phyloP scores from a whole-genome alignment of 2,888 invertebrate genomes.

The Poecilobothrus nobilitatus region DNA sequence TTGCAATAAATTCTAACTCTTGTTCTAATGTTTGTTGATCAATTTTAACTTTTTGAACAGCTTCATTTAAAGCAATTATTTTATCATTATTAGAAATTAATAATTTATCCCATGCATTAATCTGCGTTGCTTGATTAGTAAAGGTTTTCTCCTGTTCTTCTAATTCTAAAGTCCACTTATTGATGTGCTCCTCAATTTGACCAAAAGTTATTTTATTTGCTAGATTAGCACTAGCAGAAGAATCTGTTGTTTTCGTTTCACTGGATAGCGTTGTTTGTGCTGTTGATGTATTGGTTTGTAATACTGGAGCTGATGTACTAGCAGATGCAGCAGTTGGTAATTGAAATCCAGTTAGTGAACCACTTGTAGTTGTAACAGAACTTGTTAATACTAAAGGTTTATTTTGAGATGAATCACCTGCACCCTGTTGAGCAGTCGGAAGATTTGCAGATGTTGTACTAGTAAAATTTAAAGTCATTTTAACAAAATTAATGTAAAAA shows the following conservation, averaged over 20 bases:
- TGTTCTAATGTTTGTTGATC: constrained; percentile 86
- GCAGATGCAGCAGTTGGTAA: not conserved
- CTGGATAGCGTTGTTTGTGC: not conserved
- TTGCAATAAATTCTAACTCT: constrained; percentile 85
- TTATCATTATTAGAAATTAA: constrained; percentile 88
- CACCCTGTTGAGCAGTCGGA: not conserved
- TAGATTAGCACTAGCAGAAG: constrained; percentile 40
- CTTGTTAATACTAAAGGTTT: not conserved
- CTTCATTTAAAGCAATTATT: constrained; percentile 76
- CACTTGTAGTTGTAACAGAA: not conserved
- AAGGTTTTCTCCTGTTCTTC: constrained; percentile 90
- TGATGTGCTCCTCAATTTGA: constrained; percentile 82
- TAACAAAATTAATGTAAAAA: not conserved
- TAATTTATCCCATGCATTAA: constrained; percentile 91
- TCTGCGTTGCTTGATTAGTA: constrained; percentile 86
- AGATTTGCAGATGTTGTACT: not conserved
- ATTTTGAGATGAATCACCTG: not conserved
- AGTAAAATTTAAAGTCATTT: not conserved
- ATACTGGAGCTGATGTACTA: not conserved
- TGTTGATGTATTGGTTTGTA: not conserved
- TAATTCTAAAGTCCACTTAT: constrained; percentile 87
- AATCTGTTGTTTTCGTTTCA: constrained; percentile 28
- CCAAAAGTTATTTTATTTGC: constrained; percentile 62
- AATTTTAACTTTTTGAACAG: constrained; percentile 78
- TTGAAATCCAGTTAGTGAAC: not conserved